Evolutionary conservation across 2,113 vertebrate species (phyloP).

Genomic region (Athene noctua): DNA sequence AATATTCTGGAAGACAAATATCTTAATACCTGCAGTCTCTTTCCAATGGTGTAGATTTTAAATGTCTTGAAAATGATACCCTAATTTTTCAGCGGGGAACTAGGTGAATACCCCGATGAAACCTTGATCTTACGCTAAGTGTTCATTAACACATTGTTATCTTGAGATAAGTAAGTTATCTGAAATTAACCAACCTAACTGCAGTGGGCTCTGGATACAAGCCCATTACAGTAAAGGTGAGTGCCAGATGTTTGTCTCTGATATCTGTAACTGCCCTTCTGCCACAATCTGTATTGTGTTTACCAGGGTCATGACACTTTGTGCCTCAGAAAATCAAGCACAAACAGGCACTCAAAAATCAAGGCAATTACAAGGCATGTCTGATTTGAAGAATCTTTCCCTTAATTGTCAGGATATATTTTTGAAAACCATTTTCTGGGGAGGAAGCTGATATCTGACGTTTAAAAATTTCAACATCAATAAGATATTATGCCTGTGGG

Average conservation of each 20-base stretch:
- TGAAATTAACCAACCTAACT: background rate
- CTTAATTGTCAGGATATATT: background rate
- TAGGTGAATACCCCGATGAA: background rate
- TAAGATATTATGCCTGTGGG: background rate
- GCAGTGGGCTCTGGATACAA: background rate
- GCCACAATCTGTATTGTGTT: background rate
- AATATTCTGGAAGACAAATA: background rate
- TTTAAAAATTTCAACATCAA: background rate
- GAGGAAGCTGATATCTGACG: background rate
- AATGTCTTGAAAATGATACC: background rate
- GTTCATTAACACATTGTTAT: background rate
- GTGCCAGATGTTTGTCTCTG: background rate
- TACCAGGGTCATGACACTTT: background rate
- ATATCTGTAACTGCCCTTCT: background rate
- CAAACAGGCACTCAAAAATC: background rate
- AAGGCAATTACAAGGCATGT: background rate
- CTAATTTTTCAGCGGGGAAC: background rate
- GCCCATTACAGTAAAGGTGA: background rate
- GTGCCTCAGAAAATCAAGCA: background rate
- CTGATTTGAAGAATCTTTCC: background rate
- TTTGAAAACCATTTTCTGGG: background rate
- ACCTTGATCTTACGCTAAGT: background rate
- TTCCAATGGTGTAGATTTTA: background rate
- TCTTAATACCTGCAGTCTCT: background rate
- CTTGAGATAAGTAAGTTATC: background rate